These are phyloP conservation scores for Drosophila pseudotakahashii DNA, from an alignment of 2,888 invertebrate genomes.

Conservation along the genomic window DNA sequence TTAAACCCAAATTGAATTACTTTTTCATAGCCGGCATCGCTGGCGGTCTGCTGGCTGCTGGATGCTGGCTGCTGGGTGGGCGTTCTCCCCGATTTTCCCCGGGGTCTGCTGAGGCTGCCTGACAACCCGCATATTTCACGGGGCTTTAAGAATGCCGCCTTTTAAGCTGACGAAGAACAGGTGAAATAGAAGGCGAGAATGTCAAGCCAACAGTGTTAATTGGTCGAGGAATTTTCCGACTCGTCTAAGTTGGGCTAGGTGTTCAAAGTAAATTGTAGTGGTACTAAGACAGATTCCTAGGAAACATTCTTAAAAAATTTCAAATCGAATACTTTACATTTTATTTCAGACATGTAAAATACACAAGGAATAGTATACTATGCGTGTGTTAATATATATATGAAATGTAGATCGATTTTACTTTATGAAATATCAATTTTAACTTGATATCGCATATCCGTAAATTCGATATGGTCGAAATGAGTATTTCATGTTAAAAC, in stretches of 20 bases:
- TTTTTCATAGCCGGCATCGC: slow-evolving; percentile 37
- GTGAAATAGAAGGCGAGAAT: slow-evolving; percentile 18
- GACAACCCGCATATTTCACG: slow-evolving; percentile 53
- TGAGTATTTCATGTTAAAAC: too few relatives aligned
- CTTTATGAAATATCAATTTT: too few relatives aligned
- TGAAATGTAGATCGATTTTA: too few relatives aligned
- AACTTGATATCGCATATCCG: too few relatives aligned
- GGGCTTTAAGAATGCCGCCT: slow-evolving; percentile 39
- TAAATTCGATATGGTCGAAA: too few relatives aligned
- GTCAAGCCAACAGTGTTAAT: slow-evolving; percentile 34
- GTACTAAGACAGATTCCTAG: not conserved
- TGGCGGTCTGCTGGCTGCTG: slow-evolving; percentile 26
- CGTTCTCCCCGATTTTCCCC: slow-evolving; percentile 6
- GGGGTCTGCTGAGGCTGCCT: slow-evolving; percentile 15
- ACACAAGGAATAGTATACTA: too few relatives aligned
- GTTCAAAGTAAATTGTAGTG: not conserved
- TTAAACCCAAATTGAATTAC: slow-evolving; percentile 74
- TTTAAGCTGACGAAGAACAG: slow-evolving; percentile 16
- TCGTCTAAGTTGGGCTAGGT: not conserved
- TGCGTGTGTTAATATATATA: too few relatives aligned
- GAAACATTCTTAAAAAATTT: not conserved
- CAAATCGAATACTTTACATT: too few relatives aligned
- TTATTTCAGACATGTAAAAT: too few relatives aligned
- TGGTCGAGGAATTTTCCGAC: slow-evolving; percentile 28
- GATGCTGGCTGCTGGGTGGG: slow-evolving; percentile 15